A percentile compares a stretch with the other conserved stretches of the same genome.
phyloP scores from a whole-genome alignment of 2,113 vertebrate species.

The Andinoacara biseriatus region DNA sequence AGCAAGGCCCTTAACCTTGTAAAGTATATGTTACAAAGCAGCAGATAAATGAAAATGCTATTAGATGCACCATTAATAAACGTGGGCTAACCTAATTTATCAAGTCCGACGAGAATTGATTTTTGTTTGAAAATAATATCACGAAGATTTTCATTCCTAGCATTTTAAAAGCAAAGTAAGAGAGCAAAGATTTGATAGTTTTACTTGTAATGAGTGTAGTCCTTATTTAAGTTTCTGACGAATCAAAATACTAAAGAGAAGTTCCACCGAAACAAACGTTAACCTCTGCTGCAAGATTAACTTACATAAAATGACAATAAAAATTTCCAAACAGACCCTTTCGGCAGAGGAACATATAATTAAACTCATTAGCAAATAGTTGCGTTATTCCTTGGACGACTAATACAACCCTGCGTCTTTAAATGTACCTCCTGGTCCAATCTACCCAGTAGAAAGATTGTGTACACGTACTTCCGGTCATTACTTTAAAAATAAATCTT shows the following conservation, averaged over 20 bases:
- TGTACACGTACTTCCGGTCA: not conserved
- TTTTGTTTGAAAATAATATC: not conserved
- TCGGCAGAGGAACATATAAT: conserved; percentile 49
- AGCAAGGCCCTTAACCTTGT: not conserved
- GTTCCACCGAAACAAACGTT: not conserved
- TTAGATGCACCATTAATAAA: no score
- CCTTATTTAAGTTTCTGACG: not conserved
- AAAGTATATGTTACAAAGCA: not conserved
- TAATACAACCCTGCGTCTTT: conserved; percentile 35
- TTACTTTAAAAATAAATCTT: conserved; percentile 14
- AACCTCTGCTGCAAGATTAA: not conserved
- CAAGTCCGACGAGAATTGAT: not conserved
- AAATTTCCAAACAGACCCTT: not conserved
- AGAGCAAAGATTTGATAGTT: not conserved
- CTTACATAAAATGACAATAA: not conserved
- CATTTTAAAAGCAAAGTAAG: not conserved
- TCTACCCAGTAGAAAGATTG: not conserved
- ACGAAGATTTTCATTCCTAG: not conserved
- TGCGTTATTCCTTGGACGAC: conserved; percentile 29
- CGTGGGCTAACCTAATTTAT: not conserved
- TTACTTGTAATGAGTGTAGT: not conserved
- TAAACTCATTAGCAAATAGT: conserved; percentile 23
- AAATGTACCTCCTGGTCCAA: not conserved
- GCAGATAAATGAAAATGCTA: not conserved
- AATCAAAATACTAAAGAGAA: not conserved